These are phyloP conservation scores for Lonchura striata DNA, from an alignment of 2,113 vertebrate genomes.

Conservation along the genomic window DNA sequence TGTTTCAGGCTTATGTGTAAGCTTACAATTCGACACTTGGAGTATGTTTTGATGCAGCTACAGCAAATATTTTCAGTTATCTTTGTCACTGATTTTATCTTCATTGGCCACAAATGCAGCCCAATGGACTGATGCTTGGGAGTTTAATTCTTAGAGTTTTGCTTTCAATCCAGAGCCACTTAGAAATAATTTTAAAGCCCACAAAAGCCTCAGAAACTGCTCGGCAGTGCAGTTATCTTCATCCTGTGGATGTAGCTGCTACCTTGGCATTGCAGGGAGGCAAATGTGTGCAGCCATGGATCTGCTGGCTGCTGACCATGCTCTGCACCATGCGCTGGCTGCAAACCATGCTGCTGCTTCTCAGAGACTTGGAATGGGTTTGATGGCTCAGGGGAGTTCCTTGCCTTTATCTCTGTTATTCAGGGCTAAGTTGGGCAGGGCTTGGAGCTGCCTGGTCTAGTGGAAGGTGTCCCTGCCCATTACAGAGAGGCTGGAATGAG, in stretches of 20 bases:
- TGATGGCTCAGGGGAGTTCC: not conserved
- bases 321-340: not conserved
- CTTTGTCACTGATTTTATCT: not conserved
- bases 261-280: accelerated
- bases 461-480: not conserved
- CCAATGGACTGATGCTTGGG: not conserved
- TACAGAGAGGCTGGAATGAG: not conserved
- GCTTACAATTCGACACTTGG: accelerated
- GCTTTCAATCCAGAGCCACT: not conserved
- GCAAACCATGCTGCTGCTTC: not conserved
- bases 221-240: not conserved
- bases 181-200: not conserved
- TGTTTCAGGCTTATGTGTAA: not conserved
- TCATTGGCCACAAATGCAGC: not conserved
- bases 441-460: not conserved
- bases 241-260: not conserved
- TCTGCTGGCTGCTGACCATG: not conserved
- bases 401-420: not conserved
- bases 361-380: not conserved
- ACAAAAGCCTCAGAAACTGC: not conserved
- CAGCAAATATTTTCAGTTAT: not conserved
- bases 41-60: not conserved
- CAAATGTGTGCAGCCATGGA: not conserved
- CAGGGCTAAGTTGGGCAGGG: too few species aligned
- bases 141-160: not conserved